These are phyloP conservation scores for Phallusia fumigata DNA, from an alignment of 23 tunicate genomes.

Conservation along the genomic window DNA sequence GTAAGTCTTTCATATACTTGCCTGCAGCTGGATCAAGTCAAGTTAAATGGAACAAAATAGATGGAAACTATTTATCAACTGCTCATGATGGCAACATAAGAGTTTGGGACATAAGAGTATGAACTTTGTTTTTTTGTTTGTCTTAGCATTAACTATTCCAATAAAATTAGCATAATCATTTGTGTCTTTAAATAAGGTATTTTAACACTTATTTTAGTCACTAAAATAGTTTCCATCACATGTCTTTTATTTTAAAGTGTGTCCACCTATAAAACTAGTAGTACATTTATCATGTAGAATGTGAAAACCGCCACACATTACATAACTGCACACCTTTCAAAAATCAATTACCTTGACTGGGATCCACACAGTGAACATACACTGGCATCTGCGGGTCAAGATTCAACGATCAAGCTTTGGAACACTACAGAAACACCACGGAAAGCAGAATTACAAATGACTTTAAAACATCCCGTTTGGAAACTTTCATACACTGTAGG, in stretches of 20 bases:
- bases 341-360: constrained; percentile 81
- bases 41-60: constrained; percentile 80
- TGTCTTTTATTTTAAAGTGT: background rate
- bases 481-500: constrained; percentile 69
- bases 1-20: background rate
- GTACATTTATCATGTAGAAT: constrained; percentile 34
- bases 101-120: constrained; percentile 83
- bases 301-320: constrained; percentile 59
- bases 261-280: background rate
- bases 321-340: constrained; percentile 86
- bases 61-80: constrained; percentile 48
- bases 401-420: constrained; percentile 80
- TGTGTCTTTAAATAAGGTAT: too few species aligned
- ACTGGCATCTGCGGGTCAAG: constrained; percentile 75
- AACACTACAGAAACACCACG: constrained; percentile 30
- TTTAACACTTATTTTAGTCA: too few species aligned
- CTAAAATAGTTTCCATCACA: too few species aligned
- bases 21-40: constrained; percentile 76
- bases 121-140: background rate
- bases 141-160: too few species aligned
- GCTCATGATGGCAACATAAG: constrained; percentile 93
- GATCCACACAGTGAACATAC: constrained; percentile 24
- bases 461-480: constrained; percentile 72
- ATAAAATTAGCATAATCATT: too few species aligned
- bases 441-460: constrained; percentile 35